phyloP scores from a whole-genome alignment of 2,113 vertebrate genomes.

The Loxodonta africana region DNA sequence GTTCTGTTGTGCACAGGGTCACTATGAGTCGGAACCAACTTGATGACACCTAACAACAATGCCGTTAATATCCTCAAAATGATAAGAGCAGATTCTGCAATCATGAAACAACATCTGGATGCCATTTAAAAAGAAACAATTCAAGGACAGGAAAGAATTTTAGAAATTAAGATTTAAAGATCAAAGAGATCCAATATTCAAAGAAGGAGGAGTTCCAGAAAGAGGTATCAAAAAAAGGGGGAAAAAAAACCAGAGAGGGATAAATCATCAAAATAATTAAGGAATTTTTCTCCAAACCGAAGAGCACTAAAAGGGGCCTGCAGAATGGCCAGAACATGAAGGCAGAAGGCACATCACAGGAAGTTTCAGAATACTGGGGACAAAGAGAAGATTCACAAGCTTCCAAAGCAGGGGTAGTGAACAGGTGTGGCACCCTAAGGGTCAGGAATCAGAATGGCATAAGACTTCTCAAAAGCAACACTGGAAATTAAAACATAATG shows the following conservation, averaged over 20 bases:
- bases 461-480: not conserved
- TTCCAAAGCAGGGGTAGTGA: not conserved
- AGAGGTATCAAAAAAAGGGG: not conserved
- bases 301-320: not conserved
- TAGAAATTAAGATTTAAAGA: not conserved
- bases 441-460: not conserved
- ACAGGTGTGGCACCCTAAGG: not conserved
- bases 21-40: no score
- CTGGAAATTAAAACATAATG: not conserved
- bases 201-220: not conserved
- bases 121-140: not conserved
- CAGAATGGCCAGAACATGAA: not conserved
- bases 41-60: no score
- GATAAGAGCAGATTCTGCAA: not conserved
- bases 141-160: not conserved
- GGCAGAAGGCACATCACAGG: not conserved
- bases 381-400: not conserved
- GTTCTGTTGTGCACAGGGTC: no score
- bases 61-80: not conserved
- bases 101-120: not conserved
- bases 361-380: not conserved
- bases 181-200: not conserved
- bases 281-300: not conserved
- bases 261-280: not conserved
- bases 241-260: not conserved